These are phyloP conservation scores for Drosophila antonietae DNA, from an alignment of 2,888 invertebrate genomes.

Conservation along the genomic window DNA sequence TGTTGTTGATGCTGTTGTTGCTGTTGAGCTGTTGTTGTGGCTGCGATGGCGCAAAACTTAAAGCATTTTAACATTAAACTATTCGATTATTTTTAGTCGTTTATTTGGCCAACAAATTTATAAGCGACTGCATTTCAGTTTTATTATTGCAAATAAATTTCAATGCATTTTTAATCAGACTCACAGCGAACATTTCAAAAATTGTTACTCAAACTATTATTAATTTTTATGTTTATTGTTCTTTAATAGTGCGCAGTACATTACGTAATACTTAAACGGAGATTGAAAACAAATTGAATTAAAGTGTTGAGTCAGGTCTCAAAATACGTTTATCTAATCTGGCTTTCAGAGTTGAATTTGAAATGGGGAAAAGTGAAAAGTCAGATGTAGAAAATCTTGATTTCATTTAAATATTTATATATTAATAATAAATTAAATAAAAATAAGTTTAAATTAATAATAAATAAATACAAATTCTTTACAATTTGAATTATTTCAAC, in stretches of 20 bases:
- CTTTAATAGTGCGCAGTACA: conserved; percentile 34
- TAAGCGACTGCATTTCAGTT: conserved; percentile 57
- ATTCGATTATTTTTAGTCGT: conserved; percentile 59
- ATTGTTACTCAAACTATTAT: conserved; percentile 63
- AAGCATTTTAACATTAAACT: conserved; percentile 63
- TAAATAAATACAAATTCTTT: too few species aligned
- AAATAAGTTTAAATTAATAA: too few species aligned
- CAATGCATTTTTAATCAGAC: conserved; percentile 73
- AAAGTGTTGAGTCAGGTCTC: background rate
- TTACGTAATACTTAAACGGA: conserved; percentile 8
- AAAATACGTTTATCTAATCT: background rate
- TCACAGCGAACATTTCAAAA: conserved; percentile 47
- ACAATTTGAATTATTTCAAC: too few species aligned
- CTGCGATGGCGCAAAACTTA: conserved; percentile 62
- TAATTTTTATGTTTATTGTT: conserved; percentile 48
- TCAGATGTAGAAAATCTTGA: background rate
- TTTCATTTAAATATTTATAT: too few species aligned
- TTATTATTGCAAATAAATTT: conserved; percentile 72
- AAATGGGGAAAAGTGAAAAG: too few species aligned
- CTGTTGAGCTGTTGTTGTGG: conserved; percentile 42
- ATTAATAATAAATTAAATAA: too few species aligned
- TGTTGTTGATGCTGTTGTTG: conserved; percentile 32
- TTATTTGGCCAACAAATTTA: conserved; percentile 57
- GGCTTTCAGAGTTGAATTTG: background rate
- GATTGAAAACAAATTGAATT: background rate